Evolutionary conservation across 35 echinoderm and acorn worm genomes (phyloP), one percentile per base, ranked within the genome.

Genomic region (Holothuria glaberrima): DNA sequence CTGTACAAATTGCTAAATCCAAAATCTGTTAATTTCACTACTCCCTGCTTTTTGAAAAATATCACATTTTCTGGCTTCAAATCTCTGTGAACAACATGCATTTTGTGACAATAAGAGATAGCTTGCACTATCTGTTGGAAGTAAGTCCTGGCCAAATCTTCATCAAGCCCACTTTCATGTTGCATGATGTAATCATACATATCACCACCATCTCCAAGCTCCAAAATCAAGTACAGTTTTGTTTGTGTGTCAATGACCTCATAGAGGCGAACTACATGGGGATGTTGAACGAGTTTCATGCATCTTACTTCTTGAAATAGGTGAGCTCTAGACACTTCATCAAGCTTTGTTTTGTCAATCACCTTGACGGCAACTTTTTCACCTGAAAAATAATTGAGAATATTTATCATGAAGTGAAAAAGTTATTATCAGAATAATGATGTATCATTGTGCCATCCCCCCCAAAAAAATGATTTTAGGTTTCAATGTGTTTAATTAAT

Each of bases 161-260:
- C 93, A 71, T 90, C 93, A 4, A 98, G 87, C 32, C 96, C 96
- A 88, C 91, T 94, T 89, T 98, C 96, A 76, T 98, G 93, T 75
- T 98, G 87, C 96, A 98, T 98, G 30, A 98, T 98, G 71, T 98
- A 98, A 75, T 98, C 96, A 52, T 98, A 98, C 96, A 98, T 98
- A 66, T 98, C 96, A 17, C 96, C 96, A 19, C 96, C 96, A 89
- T 98, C 96, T 81, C 96, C 96, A 46, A 98, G 93, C 89, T 98
- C 96, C 12, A 98, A 80, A 58, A 98, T 98, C 67, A 98, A 78
- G 59, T 98, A 98, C 1, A 98, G 80, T 90, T 98, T 98, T 36
- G 96, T 92, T 52, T 98, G 96, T 14, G 96, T 98, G 75, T 98
- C 96, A 56, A 98, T 98, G 18, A 98, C 96, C 89, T 98, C 96